phyloP scores from a whole-genome alignment of 2,888 invertebrate genomes.

The Bombylius major region DNA sequence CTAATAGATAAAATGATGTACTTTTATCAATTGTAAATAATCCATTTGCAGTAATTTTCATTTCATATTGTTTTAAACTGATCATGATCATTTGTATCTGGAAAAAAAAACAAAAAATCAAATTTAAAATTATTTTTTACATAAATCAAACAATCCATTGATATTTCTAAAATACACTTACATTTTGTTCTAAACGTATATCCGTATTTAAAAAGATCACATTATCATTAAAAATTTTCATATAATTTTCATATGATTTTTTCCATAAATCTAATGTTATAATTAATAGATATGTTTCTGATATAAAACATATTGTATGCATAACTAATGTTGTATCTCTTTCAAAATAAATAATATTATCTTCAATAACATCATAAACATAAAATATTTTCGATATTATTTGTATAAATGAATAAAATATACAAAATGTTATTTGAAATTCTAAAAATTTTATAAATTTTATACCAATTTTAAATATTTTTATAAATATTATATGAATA shows the following conservation, averaged over 20 bases:
- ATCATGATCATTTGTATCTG: neutral
- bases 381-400: neutral
- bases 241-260: neutral
- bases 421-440: neutral
- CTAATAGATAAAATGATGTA: neutral
- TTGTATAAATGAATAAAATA: neutral
- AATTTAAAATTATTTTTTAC: neutral
- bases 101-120: neutral
- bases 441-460: conserved; percentile 1
- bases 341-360: neutral
- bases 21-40: neutral
- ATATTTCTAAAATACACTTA: neutral
- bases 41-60: neutral
- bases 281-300: neutral
- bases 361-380: neutral
- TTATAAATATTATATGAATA: neutral
- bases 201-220: neutral
- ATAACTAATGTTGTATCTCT: neutral
- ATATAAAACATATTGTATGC: neutral
- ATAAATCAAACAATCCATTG: too few species aligned
- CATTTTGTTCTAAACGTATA: neutral
- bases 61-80: neutral
- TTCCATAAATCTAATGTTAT: neutral
- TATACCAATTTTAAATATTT: neutral
- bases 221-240: neutral